phyloP scores from a whole-genome alignment of 2,888 invertebrate genomes.

The Oligia latruncula region DNA sequence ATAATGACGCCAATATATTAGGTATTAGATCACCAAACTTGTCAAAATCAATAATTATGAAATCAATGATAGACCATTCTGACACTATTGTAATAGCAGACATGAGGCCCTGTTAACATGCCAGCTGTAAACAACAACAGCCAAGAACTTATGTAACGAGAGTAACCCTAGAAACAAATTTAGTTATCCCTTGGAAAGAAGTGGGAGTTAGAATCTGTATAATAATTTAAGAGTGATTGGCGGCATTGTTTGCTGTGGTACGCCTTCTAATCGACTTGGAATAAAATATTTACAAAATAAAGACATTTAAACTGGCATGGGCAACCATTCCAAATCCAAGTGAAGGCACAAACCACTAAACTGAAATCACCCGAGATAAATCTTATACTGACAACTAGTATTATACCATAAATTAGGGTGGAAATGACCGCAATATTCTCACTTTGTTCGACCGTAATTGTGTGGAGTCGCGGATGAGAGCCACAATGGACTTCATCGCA shows the following conservation, averaged over 20 bases:
- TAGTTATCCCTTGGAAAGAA: not conserved
- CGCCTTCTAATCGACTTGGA: not conserved
- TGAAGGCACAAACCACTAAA: slow-evolving; percentile 18
- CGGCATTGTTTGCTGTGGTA: slow-evolving; percentile 2
- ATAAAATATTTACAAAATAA: slow-evolving; percentile 1
- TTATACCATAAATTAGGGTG: slow-evolving; percentile 38
- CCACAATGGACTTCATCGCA: slow-evolving; percentile 29
- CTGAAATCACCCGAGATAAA: slow-evolving; percentile 30
- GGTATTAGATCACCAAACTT: no score
- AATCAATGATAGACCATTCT: no score
- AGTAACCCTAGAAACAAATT: slow-evolving; percentile 3
- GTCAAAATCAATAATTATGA: no score
- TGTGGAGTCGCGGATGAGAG: slow-evolving; percentile 13
- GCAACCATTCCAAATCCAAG: slow-evolving; percentile 6
- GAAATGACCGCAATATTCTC: slow-evolving; percentile 40
- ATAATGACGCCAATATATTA: no score
- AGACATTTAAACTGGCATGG: not conserved
- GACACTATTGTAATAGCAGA: no score
- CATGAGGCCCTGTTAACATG: no score
- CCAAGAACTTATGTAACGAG: not conserved
- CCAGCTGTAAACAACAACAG: not conserved
- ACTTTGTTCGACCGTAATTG: slow-evolving; percentile 35
- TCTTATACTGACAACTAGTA: slow-evolving; percentile 34
- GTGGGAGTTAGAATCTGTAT: slow-evolving; percentile 8
- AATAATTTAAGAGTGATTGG: slow-evolving; percentile 12